A percentile compares a stretch with the other conserved stretches of the same genome.
These are phyloP conservation scores for Boulengeromyrus knoepffleri DNA, from an alignment of 2,113 vertebrate species.

Conservation along the genomic window DNA sequence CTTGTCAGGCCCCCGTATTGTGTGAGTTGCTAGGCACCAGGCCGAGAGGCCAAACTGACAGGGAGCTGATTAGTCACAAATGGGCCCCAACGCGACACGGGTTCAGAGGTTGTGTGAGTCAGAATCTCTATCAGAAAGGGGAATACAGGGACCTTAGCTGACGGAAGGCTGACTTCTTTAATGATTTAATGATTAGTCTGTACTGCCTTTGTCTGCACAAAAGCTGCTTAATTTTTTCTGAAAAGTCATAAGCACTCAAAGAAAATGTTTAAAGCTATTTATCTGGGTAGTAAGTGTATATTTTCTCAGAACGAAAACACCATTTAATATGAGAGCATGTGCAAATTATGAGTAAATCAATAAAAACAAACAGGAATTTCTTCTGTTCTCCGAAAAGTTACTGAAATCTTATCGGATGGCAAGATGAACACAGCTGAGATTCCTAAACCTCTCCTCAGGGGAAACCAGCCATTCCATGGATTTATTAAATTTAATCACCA, in stretches of 20 bases:
- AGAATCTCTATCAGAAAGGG: background rate
- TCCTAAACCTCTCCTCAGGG: background rate
- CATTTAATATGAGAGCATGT: background rate
- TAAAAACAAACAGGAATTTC: background rate
- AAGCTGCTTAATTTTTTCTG: background rate
- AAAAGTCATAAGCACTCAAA: background rate
- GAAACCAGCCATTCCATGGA: too few species aligned
- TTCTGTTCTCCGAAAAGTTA: background rate
- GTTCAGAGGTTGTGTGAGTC: background rate
- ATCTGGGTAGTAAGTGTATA: background rate
- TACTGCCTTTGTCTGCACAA: background rate
- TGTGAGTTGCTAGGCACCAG: constrained; percentile 11
- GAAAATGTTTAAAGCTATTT: background rate
- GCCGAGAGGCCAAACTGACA: background rate
- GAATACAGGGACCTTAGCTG: background rate
- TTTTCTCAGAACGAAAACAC: background rate
- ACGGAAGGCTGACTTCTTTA: background rate
- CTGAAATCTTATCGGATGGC: background rate
- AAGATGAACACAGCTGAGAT: background rate
- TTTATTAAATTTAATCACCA: too few species aligned
- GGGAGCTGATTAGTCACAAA: background rate
- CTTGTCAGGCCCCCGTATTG: background rate
- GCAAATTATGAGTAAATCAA: background rate
- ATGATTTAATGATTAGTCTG: background rate
- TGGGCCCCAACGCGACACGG: background rate